phyloP scores from a whole-genome alignment of 2,888 invertebrate genomes.

The Tetramorium bicarinatum region DNA sequence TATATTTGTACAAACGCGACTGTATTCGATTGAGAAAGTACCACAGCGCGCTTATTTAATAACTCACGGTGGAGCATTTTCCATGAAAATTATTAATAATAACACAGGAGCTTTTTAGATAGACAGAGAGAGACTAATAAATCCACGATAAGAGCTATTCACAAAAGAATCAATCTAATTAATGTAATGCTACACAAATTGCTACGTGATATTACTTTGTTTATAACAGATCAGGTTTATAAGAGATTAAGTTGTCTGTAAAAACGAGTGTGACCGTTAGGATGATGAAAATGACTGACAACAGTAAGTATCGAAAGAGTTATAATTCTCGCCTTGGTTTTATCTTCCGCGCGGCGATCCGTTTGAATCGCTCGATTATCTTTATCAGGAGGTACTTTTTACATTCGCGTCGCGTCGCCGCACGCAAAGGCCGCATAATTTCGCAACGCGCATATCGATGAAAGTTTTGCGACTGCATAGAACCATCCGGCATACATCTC shows the following conservation, averaged over 20 bases:
- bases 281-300: neutral
- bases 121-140: neutral
- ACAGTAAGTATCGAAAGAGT: neutral
- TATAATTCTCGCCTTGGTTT: neutral
- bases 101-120: neutral
- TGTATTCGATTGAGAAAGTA: neutral
- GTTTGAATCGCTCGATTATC: conserved; percentile 3
- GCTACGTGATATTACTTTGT: neutral
- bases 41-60: neutral
- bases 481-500: conserved; percentile 41
- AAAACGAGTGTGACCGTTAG: neutral
- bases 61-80: neutral
- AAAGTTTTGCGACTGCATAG: conserved; percentile 43
- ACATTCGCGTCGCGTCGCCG: neutral
- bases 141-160: neutral
- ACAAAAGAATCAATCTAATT: neutral
- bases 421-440: conserved; percentile 19
- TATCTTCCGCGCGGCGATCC: neutral
- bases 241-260: neutral
- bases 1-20: neutral
- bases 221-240: neutral
- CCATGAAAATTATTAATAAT: neutral
- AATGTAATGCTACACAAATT: neutral
- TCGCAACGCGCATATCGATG: conserved; percentile 26
- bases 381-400: conserved; percentile 1